Evolutionary conservation across 2,113 vertebrate species (phyloP).

Genomic region (Oplegnathus fasciatus): DNA sequence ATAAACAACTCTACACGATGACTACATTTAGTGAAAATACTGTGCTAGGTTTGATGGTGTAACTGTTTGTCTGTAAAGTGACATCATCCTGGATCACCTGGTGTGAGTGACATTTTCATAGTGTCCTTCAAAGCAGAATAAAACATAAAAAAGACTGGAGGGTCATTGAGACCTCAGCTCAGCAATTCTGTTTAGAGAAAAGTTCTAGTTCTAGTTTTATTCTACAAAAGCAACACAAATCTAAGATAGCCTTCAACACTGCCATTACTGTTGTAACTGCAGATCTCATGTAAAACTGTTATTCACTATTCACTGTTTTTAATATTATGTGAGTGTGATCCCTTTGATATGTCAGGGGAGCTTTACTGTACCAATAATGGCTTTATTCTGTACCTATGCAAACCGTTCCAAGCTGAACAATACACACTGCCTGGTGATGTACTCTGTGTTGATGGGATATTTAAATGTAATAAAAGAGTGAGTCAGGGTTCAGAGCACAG

Average conservation of each 20-base stretch:
- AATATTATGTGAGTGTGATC: neutral
- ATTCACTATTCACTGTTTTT: neutral
- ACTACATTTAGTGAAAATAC: neutral
- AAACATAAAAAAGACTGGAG: neutral
- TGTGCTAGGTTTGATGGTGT: neutral
- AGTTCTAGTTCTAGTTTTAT: neutral
- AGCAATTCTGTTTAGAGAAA: neutral
- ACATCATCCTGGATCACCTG: neutral
- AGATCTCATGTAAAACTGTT: neutral
- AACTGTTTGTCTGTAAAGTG: neutral
- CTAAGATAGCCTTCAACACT: neutral
- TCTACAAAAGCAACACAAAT: neutral
- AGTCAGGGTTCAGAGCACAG: neutral
- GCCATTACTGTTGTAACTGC: too few species aligned
- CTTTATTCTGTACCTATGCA: conserved; percentile 24
- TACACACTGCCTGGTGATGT: conserved; percentile 12
- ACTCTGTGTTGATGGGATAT: neutral
- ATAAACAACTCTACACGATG: neutral
- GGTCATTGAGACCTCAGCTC: neutral
- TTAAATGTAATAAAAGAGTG: conserved; percentile 46
- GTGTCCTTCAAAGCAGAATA: neutral
- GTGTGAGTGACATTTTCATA: neutral
- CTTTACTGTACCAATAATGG: neutral
- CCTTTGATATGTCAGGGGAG: neutral
- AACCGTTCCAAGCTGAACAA: conserved; percentile 3